These are phyloP conservation scores for Drosophila funebris DNA, from an alignment of 1,140 invertebrate species.

Conservation along the genomic window DNA sequence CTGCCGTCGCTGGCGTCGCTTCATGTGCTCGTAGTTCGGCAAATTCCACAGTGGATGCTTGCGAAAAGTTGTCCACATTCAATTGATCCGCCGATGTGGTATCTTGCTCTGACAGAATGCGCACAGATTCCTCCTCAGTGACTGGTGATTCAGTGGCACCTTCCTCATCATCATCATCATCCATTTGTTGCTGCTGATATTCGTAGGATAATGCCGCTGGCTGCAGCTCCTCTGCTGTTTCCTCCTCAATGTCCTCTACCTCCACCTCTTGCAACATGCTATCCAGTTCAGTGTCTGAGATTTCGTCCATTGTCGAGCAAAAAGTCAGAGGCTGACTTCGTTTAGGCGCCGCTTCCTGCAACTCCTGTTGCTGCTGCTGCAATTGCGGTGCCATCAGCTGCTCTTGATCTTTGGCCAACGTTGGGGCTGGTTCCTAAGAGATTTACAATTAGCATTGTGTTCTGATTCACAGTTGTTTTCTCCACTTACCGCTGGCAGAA, in stretches of 20 bases:
- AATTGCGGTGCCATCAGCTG: background rate
- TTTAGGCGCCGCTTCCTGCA: slow-evolving; percentile 7
- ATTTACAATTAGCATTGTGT: background rate
- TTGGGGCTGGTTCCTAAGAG: background rate
- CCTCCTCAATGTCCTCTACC: slow-evolving; percentile 67
- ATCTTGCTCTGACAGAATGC: slow-evolving; percentile 66
- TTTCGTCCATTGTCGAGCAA: slow-evolving; percentile 83
- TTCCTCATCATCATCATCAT: slow-evolving; percentile 10
- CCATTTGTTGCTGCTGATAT: slow-evolving; percentile 16
- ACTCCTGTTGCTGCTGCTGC: slow-evolving; percentile 10
- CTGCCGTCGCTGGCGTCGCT: slow-evolving; percentile 1
- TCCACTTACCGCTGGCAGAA: slow-evolving; percentile 17
- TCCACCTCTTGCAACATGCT: slow-evolving; percentile 83
- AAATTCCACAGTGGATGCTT: slow-evolving; percentile 81
- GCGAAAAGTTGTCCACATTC: slow-evolving; percentile 81
- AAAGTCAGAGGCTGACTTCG: slow-evolving; percentile 74
- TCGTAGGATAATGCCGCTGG: slow-evolving; percentile 23
- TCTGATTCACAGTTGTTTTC: background rate
- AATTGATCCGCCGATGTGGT: slow-evolving; percentile 63
- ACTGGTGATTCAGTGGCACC: slow-evolving; percentile 33
- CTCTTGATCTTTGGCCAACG: background rate
- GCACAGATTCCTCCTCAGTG: slow-evolving; percentile 69
- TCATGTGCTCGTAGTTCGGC: slow-evolving; percentile 65
- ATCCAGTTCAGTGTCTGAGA: slow-evolving; percentile 82
- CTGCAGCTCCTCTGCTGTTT: slow-evolving; percentile 22